These are phyloP conservation scores for Chelonus insularis DNA, from an alignment of 1,140 invertebrate genomes.

Conservation along the genomic window DNA sequence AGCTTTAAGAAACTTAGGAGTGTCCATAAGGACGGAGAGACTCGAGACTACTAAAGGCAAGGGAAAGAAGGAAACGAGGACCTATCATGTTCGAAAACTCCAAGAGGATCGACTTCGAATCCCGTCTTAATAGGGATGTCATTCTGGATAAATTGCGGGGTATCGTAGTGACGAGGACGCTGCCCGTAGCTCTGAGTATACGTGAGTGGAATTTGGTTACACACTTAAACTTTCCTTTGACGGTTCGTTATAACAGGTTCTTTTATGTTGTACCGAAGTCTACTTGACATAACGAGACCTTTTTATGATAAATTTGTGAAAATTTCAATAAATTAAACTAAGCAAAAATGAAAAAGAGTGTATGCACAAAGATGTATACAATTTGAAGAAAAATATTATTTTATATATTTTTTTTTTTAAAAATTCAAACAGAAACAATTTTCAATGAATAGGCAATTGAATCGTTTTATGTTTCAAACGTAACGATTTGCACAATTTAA, in stretches of 20 bases:
- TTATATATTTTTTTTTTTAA: no score
- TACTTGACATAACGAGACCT: not conserved
- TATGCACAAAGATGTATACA: no score
- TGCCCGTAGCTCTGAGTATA: conserved; percentile 33
- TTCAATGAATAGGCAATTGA: no score
- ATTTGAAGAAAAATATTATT: no score
- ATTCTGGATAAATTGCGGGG: conserved; percentile 42
- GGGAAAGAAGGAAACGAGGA: conserved; percentile 21
- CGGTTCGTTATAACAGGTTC: conserved; percentile 18
- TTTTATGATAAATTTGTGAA: no score
- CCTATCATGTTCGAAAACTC: conserved; percentile 30
- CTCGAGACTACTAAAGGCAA: conserved; percentile 2
- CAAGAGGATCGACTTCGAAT: conserved; percentile 31
- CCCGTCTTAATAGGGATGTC: conserved; percentile 41
- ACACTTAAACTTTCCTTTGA: conserved; percentile 11
- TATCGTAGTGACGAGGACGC: conserved; percentile 29
- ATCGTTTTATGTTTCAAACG: no score
- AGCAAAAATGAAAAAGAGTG: no score
- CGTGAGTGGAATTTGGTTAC: conserved; percentile 44
- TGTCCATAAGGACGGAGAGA: conserved; percentile 8
- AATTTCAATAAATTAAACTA: no score
- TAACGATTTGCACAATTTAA: no score
- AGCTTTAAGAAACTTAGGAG: not conserved
- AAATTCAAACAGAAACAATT: no score
- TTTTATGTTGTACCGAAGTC: not conserved